Conservation (phyloP, 1,140 invertebrate genomes). For the Agrilus planipennis region DNA sequence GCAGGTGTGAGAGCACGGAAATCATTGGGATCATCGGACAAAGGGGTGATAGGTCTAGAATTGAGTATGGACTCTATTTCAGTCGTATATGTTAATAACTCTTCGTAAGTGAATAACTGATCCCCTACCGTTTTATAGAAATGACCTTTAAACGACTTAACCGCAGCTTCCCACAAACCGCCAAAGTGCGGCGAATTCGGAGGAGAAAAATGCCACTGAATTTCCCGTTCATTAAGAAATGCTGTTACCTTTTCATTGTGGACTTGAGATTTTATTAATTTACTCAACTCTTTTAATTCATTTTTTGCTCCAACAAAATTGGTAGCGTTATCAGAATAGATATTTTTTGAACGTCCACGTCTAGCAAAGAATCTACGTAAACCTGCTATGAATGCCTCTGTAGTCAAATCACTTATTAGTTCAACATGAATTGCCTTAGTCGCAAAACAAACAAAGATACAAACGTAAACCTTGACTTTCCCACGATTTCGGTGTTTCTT, state of each 20-base stretch:
- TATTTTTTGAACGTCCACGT: constrained; percentile 18
- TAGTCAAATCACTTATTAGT: constrained; percentile 18
- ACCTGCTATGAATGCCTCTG: constrained; percentile 11
- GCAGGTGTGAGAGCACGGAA: background rate
- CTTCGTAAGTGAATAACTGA: background rate
- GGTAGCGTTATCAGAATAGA: constrained; percentile 23
- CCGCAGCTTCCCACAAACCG: constrained; percentile 11
- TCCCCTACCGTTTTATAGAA: background rate
- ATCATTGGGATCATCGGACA: background rate
- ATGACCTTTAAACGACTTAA: background rate
- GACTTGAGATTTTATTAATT: constrained; percentile 1
- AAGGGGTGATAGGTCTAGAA: background rate
- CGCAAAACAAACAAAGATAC: background rate
- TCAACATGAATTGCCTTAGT: constrained; percentile 24
- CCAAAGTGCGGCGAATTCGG: background rate
- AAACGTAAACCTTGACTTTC: background rate
- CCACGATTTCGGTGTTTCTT: background rate
- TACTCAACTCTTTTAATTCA: constrained; percentile 7
- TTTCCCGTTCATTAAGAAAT: background rate
- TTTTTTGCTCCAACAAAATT: constrained; percentile 20
- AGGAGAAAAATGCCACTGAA: background rate
- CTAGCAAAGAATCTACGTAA: constrained; percentile 14
- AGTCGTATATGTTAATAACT: background rate
- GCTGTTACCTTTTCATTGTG: background rate
- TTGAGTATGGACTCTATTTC: background rate